Evolutionary conservation across 2,113 vertebrate genomes (phyloP).

Genomic region (Cynocephalus volans): DNA sequence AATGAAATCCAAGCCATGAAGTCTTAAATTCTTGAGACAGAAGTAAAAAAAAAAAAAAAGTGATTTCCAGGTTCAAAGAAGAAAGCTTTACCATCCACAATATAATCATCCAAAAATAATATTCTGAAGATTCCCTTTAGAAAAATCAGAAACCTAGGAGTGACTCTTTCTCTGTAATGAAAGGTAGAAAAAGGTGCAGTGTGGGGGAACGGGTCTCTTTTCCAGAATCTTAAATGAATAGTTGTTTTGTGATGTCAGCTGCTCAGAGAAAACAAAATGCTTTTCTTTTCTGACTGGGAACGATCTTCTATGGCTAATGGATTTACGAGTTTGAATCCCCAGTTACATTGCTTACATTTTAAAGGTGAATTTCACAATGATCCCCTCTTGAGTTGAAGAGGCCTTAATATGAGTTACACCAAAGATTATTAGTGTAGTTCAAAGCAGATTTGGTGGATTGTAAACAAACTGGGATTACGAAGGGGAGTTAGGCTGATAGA

Average conservation of each 20-base stretch:
- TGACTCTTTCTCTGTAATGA: conserved; percentile 11
- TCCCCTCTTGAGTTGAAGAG: background rate
- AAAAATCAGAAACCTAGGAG: background rate
- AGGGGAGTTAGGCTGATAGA: background rate
- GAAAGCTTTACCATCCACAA: conserved; percentile 65
- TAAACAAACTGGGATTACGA: background rate
- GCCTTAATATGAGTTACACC: background rate
- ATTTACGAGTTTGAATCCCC: background rate
- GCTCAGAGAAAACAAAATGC: conserved; percentile 17
- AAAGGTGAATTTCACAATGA: conserved; percentile 46
- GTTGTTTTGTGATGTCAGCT: background rate
- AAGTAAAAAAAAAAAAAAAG: background rate
- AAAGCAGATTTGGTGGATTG: background rate
- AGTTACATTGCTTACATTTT: background rate
- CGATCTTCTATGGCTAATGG: background rate
- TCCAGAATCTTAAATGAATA: background rate
- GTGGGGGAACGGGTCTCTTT: background rate
- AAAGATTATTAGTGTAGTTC: background rate
- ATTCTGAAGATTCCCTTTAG: conserved; percentile 64
- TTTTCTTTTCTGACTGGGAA: background rate
- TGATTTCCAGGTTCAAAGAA: conserved; percentile 73
- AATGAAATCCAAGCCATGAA: conserved; percentile 62
- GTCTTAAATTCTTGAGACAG: conserved; percentile 64
- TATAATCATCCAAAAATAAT: conserved; percentile 60
- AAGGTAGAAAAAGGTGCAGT: background rate